Base-by-base conservation (phyloP, 2,797 vertebrate genomes). In the Thaleichthys pacificus region DNA sequence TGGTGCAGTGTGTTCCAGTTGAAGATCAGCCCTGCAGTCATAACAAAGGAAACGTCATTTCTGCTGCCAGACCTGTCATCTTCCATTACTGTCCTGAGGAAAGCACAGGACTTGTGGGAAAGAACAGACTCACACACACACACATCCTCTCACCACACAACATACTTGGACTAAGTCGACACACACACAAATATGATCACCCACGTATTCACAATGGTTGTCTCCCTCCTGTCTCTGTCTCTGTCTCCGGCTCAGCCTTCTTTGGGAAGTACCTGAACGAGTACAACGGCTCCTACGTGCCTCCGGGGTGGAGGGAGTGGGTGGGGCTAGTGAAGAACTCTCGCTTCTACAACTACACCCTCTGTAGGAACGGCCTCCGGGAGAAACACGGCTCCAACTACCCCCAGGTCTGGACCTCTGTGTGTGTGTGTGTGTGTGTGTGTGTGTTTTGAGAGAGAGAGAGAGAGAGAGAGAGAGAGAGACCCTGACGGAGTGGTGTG, bases 271-370 rank as follows among this genome's bases (percentile, higher is more conserved):
- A 96, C 92, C 81, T 97, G 91, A 84, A 99, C 84, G 78, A 99
- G 95, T 91, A 98, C 90, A 51, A 97, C 91, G 73, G 97, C 90
- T 2, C 97, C 80, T 8, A 97, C 93, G 91, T 98, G 63, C 97
- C 97, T 0, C 89, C 95, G 0, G 97, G 97, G 17, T 98, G 97
- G 97, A 97, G 94, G 82, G 95, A 98, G 86, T 98, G 97, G 97
- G 94, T 99, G 61, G 96, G 95, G 3, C 86, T 98, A 77, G 94
- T 99, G 69, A 99, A 98, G 88, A 99, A 99, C 88, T 98, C 97
- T 15, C 95, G 97, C 54, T 98, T 99, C 87, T 99, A 98, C 86
- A 99, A 99, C 93, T 99, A 98, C 85, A 98, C 96, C 0, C 93
- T 99, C 69, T 96, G 96, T 79, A 94, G 95, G 80, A 99, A 99